Conservation (phyloP, 2,113 vertebrate genomes). For the Corythornis cristatus region DNA sequence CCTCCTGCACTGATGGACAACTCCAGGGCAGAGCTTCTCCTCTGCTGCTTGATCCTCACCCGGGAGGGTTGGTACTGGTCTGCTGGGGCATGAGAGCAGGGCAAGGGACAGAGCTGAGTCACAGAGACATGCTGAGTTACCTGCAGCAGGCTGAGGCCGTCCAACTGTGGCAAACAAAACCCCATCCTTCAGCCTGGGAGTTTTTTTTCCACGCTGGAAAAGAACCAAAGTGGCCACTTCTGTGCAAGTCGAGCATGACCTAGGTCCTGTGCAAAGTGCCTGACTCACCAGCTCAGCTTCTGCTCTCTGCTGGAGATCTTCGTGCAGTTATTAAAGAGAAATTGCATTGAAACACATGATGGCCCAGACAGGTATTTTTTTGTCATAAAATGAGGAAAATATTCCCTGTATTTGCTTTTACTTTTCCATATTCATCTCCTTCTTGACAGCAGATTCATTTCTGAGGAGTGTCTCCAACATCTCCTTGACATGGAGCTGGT, state of each 20-base stretch:
- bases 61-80: not conserved
- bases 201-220: not conserved
- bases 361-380: not conserved
- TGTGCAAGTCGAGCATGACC: not conserved
- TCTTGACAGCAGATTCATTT: not conserved
- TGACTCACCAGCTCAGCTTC: not conserved
- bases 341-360: not conserved
- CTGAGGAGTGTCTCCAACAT: not conserved
- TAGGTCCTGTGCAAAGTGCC: not conserved
- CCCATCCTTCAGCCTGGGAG: not conserved
- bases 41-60: not conserved
- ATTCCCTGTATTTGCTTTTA: not conserved
- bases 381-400: not conserved
- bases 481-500: not conserved
- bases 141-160: not conserved
- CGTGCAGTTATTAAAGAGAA: not conserved
- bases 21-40: not conserved
- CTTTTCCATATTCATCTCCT: not conserved
- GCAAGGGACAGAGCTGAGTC: not conserved
- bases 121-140: not conserved
- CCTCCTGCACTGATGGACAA: not conserved
- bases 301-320: not conserved
- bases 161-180: not conserved
- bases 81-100: not conserved
- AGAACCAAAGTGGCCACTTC: not conserved